These are phyloP conservation scores for Stictonetta naevosa DNA, from an alignment of 2,113 vertebrate genomes.

Conservation along the genomic window DNA sequence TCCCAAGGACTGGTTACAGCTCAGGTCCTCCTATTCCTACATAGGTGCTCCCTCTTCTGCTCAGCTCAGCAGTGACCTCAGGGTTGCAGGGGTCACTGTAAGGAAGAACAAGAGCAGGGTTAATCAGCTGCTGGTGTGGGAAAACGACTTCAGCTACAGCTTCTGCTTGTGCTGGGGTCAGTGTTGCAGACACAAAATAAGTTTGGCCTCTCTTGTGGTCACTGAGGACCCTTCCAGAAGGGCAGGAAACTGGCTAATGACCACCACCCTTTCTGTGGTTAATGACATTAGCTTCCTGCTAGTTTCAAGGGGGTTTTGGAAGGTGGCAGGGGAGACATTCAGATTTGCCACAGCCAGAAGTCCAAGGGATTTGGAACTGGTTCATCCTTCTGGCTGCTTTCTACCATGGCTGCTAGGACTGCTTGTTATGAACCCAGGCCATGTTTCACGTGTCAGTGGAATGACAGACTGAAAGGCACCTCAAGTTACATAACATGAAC, in stretches of 20 bases:
- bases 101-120: background rate
- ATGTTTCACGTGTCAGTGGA: background rate
- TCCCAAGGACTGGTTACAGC: background rate
- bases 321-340: background rate
- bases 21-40: background rate
- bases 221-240: background rate
- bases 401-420: background rate
- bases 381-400: rapidly evolving
- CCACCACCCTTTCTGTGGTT: background rate
- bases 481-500: background rate
- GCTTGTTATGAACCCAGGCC: background rate
- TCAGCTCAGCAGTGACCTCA: conserved; percentile 19
- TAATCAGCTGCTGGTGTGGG: background rate
- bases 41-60: background rate
- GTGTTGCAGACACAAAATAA: background rate
- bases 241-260: background rate
- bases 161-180: background rate
- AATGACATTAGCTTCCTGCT: background rate
- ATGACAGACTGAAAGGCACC: background rate
- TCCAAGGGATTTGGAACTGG: background rate
- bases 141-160: background rate
- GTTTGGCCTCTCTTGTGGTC: background rate
- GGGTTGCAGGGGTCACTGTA: conserved; percentile 28
- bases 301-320: background rate
- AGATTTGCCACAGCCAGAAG: background rate